A percentile compares a stretch with the other conserved stretches of the same genome.
These are phyloP conservation scores for Gallinago jamesoni DNA, from an alignment of 2,113 vertebrate species.

Conservation along the genomic window DNA sequence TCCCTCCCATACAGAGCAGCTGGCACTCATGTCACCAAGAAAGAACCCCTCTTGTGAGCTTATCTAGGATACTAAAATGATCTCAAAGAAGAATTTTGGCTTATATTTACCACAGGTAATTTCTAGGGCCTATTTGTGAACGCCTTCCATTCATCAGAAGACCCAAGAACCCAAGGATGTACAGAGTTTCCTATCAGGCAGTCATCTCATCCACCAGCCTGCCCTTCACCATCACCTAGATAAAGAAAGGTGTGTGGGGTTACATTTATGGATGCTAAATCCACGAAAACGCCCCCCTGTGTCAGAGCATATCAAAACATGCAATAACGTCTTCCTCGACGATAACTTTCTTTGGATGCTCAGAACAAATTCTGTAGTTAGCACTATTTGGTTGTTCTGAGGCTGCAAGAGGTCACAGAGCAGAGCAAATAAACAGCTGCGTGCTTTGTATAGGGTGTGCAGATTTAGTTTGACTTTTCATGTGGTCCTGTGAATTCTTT, in stretches of 20 bases:
- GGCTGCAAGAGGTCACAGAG: fast-evolving
- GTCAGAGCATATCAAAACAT: not conserved
- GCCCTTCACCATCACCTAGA: not conserved
- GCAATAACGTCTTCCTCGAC: not conserved
- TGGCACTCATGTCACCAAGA: not conserved
- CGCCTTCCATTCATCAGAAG: not conserved
- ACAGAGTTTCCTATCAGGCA: not conserved
- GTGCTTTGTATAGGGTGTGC: not conserved
- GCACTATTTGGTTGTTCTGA: not conserved
- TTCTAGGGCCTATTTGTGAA: not conserved
- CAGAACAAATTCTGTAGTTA: not conserved
- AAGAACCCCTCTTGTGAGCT: not conserved
- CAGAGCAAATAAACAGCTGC: not conserved
- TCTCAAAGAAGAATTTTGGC: not conserved
- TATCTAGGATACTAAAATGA: not conserved
- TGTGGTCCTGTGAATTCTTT: not conserved
- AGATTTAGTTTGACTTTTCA: not conserved
- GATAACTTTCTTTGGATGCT: not conserved
- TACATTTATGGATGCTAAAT: not conserved
- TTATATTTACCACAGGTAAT: not conserved
- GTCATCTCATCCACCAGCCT: not conserved
- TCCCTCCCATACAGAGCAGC: fast-evolving
- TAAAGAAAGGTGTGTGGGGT: not conserved
- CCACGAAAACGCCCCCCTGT: not conserved
- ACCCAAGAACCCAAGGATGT: not conserved